Percentiles rank a stretch among this genome's conserved stretches.
These are phyloP conservation scores for Myotis brandtii DNA, from an alignment of 2,113 vertebrate species.

Conservation along the genomic window DNA sequence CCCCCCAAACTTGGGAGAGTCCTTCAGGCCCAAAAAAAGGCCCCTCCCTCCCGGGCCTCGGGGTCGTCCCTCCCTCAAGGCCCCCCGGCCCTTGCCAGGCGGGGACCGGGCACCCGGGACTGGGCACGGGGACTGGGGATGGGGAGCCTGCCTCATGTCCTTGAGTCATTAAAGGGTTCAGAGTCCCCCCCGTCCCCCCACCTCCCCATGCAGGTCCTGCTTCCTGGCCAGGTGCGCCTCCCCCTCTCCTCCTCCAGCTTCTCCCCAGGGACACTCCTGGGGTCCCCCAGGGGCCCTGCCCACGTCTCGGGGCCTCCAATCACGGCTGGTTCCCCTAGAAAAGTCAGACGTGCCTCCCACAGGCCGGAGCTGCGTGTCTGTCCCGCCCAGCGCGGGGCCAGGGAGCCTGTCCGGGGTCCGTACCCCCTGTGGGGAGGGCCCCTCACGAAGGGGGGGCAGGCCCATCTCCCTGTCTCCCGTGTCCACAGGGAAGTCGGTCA, in stretches of 20 bases:
- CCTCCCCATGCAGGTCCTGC: fast-evolving
- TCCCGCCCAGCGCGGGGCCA: not conserved
- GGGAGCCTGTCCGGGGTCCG: not conserved
- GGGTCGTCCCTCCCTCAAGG: too few species aligned
- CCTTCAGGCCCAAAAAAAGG: not conserved
- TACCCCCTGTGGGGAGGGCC: not conserved
- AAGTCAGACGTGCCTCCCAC: too few species aligned
- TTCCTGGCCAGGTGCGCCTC: not conserved
- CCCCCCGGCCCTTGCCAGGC: not conserved
- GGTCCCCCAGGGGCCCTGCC: too few species aligned
- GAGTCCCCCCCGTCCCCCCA: too few species aligned
- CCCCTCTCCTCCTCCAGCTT: not conserved
- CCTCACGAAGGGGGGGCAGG: fast-evolving
- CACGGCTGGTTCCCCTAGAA: not conserved
- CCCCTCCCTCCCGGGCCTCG: not conserved
- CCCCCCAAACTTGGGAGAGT: not conserved
- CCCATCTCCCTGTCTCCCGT: not conserved
- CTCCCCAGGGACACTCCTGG: not conserved
- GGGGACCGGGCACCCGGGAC: too few species aligned
- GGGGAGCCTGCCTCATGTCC: too few species aligned
- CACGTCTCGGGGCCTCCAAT: not conserved
- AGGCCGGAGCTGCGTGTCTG: not conserved
- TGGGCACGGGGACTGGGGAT: too few species aligned
- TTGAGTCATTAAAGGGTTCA: too few species aligned
- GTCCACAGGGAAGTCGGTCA: conserved; percentile 79